Percentiles rank a stretch among this genome's conserved stretches.
phyloP scores from a whole-genome alignment of 2,113 vertebrate species.

The Labrus mixtus region DNA sequence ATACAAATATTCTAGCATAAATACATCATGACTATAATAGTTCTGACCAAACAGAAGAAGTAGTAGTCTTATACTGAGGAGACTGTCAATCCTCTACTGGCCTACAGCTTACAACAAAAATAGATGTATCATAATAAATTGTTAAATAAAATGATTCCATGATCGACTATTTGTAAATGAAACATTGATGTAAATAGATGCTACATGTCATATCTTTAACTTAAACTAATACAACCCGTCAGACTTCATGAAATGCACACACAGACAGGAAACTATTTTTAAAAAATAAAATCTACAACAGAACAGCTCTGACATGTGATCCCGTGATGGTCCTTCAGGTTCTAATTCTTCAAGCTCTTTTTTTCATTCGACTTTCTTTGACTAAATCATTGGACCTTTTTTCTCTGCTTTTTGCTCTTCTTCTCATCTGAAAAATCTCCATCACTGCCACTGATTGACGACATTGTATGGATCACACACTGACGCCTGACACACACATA shows the following conservation, averaged over 20 bases:
- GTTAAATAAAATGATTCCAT: neutral
- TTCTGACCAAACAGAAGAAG: neutral
- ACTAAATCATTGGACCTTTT: neutral
- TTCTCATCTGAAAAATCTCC: neutral
- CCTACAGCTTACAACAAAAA: neutral
- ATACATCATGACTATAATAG: neutral
- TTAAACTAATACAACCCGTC: conserved; percentile 1
- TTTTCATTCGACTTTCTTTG: neutral
- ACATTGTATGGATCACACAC: too few species aligned
- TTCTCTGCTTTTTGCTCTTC: neutral
- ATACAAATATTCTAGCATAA: neutral
- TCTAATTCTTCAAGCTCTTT: conserved; percentile 2
- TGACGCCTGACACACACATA: neutral
- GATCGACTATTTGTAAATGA: neutral
- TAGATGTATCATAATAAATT: neutral
- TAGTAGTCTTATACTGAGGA: neutral
- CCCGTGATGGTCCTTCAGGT: neutral
- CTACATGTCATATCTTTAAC: neutral
- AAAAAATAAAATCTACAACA: neutral
- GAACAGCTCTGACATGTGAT: conserved; percentile 10
- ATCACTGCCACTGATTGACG: neutral
- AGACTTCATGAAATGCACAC: conserved; percentile 8
- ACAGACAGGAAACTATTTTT: too few species aligned
- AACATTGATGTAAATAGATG: neutral
- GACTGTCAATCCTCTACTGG: conserved; percentile 21